These are phyloP conservation scores for Paramormyrops hopkinsi DNA, from an alignment of 2,797 vertebrate species.

Conservation along the genomic window DNA sequence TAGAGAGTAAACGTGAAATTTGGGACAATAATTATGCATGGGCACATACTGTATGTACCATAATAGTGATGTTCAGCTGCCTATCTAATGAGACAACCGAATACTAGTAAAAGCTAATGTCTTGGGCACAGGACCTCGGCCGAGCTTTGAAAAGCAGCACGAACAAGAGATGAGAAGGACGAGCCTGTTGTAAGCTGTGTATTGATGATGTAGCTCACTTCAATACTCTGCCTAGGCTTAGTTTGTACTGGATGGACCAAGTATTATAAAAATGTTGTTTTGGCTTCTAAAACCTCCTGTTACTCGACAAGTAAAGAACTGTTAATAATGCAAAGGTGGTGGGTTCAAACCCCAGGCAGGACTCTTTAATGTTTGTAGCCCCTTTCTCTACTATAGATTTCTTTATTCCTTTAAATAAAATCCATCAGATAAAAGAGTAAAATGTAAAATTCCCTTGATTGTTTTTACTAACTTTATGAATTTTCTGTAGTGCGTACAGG, in stretches of 20 bases:
- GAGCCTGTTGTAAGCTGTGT: not conserved
- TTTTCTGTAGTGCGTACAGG: constrained; percentile 58
- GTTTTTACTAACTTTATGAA: constrained; percentile 42
- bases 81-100: not conserved
- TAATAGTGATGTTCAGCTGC: not conserved
- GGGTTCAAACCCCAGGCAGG: not conserved
- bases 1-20: not conserved
- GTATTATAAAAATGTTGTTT: not conserved
- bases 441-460: constrained; percentile 39
- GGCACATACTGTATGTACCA: not conserved
- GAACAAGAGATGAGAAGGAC: not conserved
- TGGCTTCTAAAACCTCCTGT: not conserved
- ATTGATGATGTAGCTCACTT: not conserved
- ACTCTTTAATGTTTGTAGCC: not conserved
- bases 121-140: not conserved
- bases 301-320: not conserved
- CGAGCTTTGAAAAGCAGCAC: not conserved
- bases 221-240: not conserved
- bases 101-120: not conserved
- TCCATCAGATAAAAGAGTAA: constrained; percentile 30
- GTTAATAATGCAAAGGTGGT: not conserved
- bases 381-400: not conserved
- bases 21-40: not conserved
- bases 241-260: not conserved
- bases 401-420: not conserved